Base-by-base conservation (phyloP, 2,797 vertebrate genomes). In the Myripristis jacobus region DNA sequence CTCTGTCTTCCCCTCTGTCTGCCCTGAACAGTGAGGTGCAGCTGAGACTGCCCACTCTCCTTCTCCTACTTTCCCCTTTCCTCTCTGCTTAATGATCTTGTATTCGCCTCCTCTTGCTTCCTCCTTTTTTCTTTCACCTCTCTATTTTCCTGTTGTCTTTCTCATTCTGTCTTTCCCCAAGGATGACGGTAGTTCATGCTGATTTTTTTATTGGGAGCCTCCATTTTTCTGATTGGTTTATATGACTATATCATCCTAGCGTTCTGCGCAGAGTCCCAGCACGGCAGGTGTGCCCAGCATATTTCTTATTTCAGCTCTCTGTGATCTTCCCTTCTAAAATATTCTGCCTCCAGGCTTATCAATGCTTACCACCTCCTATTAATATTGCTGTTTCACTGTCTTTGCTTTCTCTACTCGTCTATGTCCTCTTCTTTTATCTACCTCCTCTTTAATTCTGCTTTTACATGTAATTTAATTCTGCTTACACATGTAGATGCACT, bases 181-280 rank as follows among this genome's bases (percentile, higher is more conserved):
- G 34, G 79, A 75, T 70, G 18, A 71, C 50, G 19, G 5, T 58
- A 25, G 60, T 46, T 80, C 25, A 18, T 34, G 41, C 22, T 43
- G 47, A 57, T 76, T 73, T 53, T 66, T 76, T 60, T 58, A 21
- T n/a, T 51, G 41, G 44, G 66, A 52, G 62, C 29, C 57, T 79
- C 66, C 54, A 47, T 53, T 51, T 46, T 70, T 52, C 34, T 38
- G 38, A 76, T 61, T 43, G 8, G 8, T 68, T 70, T 70, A 18
- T 57, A 19, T 19, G 3, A 46, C 44, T 18, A 46, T 6, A 36
- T 70, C 41, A 34, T 10, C 34, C n/a, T n/a, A n/a, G n/a, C n/a
- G n/a, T n/a, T n/a, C n/a, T n/a, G n/a, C n/a, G 48, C 22, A 3
- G 48, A 47, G 56, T 61, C 54, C 64, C 11, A 1, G 18, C 62